Base-by-base conservation (phyloP, 2,797 vertebrate genomes). In the Austrolebias charrua region DNA sequence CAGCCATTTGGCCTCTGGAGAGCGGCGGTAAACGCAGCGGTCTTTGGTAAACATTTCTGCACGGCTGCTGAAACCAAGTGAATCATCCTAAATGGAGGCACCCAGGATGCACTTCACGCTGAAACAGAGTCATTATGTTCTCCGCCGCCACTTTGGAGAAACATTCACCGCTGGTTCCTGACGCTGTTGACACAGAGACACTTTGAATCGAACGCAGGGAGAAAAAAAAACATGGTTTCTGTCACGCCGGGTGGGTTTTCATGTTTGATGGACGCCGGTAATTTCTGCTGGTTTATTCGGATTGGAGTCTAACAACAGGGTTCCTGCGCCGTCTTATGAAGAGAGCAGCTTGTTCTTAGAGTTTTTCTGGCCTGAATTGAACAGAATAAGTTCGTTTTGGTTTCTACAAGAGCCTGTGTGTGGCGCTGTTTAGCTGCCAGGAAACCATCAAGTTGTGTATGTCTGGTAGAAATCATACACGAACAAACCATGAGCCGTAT, bases 21-120 rank as follows among this genome's bases (percentile, higher is more conserved):
- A 18, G 55, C 42, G 52, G 51, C 28, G 18, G 48, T 71, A 70
- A 69, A 64, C 18, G 47, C 73, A 62, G 59, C 57, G 5, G 31
- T 78, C 68, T 55, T 24, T 24, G 24, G 64, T 61, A 56, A 80
- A 70, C 48, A 57, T 75, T 57, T 69, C 48, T 78, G 68, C 51
- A 55, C 10, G 14, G 40, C 52, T 66, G 63, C 67, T 79, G 73
- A 83, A 60, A 73, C 76, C 71, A 46, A 67, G 66, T 73, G 79
- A 84, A 64, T 85, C 80, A 79, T 80, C 69, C 71, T 60, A 73
- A 83, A 78, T 14, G 4, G 64, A 63, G 70, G 62, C 76, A 75
- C 72, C 79, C 54, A 45, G 56, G 67, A 79, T 79, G 78, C 73
- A 77, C 81, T 80, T 76, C 73, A 62, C 64, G 42, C 70, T 9